Evolutionary conservation across 2,797 vertebrate species (phyloP).

Genomic region (Taeniopygia guttata): DNA sequence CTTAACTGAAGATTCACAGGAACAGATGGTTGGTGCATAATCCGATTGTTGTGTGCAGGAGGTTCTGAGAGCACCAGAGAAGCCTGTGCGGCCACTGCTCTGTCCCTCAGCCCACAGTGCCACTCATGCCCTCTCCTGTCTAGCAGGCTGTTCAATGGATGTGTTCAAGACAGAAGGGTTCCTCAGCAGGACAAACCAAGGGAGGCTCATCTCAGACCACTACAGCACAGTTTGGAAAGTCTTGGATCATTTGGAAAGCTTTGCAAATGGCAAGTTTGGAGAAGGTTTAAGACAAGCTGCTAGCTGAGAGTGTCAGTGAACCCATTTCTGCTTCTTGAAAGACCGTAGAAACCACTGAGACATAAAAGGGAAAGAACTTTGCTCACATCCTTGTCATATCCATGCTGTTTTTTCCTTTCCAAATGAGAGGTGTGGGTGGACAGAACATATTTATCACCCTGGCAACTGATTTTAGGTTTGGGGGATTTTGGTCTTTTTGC

Average conservation of each 20-base stretch:
- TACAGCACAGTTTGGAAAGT: background rate
- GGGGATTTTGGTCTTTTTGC: background rate
- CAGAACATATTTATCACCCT: background rate
- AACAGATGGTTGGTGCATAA: background rate
- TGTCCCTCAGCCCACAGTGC: background rate
- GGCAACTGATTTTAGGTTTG: background rate
- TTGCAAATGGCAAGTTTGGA: background rate
- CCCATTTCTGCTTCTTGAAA: background rate
- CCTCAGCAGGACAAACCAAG: background rate
- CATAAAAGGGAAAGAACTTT: background rate
- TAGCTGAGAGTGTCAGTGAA: background rate
- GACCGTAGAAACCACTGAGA: rapidly evolving
- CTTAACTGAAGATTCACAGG: background rate
- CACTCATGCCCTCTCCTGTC: background rate
- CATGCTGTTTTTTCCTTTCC: background rate
- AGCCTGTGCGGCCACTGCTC: background rate
- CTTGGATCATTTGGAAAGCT: background rate
- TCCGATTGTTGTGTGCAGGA: rapidly evolving
- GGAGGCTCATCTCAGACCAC: background rate
- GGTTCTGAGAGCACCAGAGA: background rate
- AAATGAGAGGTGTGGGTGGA: background rate
- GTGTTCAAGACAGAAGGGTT: background rate
- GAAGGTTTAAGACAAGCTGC: background rate
- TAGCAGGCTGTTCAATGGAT: background rate
- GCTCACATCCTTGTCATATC: background rate